Base-by-base conservation (phyloP, 2,113 vertebrate genomes). In the Balaenoptera acutorostrata region DNA sequence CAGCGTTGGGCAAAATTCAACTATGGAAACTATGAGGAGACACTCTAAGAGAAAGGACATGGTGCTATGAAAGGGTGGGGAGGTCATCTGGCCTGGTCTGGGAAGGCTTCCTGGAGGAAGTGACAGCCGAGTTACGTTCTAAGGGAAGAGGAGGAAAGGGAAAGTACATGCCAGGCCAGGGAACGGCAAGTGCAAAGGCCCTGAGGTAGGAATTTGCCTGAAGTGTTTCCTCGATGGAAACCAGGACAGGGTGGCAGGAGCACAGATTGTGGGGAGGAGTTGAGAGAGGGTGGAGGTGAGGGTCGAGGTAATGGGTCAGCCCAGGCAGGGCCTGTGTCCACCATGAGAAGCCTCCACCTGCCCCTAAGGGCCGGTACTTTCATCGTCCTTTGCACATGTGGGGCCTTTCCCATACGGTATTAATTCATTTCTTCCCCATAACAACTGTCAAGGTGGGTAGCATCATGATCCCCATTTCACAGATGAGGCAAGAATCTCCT, bases 41-140 rank as follows among this genome's bases (percentile, higher is more conserved):
- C 49, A 4, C 4, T 11, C 0, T 6, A 2, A n/a, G 39, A 29
- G 27, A 46, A 71, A 29, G 3, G n/a, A 21, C 6, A 5, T 1
- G 20, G 27, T 20, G 20, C 21, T 69, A 9, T 4, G 0, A 9
- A 7, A 25, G 20, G 27, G 4, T 9, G 31, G 15, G 8, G 5
- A 8, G 21, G 25, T 39, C 52, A 0, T 20, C 90, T 44, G 36
- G 39, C 29, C 87, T 72, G 5, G 11, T 25, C 63, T 59, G 71
- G 77, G 64, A 61, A 92, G 78, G 17, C 84, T 86, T 78, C 92
- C 46, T 33, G 63, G 55, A 88, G 77, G 46, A 92, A 92, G 78
- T 2, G 27, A 33, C 63, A 8, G 10, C 27, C 8, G 25, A 57
- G 11, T 6, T 52, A 18, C 0, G 1, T 66, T 57, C 33, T n/a